Conservation (phyloP, 2,888 invertebrate genomes). For the Coelogynopora nodosa region DNA sequence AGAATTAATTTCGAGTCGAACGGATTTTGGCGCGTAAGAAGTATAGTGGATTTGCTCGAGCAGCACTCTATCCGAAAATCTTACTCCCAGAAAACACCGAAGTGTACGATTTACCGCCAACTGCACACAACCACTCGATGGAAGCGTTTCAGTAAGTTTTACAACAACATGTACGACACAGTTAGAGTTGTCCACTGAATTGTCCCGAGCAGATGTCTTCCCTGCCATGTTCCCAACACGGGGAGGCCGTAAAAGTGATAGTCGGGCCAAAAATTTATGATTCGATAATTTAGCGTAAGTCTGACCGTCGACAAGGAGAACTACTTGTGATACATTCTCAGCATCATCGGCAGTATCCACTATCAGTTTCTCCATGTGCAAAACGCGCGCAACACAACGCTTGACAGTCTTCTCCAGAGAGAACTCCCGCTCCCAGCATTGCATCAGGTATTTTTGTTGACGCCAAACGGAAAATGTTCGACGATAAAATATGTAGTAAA, state of each 20-base stretch:
- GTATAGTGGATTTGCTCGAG: background rate
- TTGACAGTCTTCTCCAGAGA: background rate
- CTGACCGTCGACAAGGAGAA: background rate
- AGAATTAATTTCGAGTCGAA: background rate
- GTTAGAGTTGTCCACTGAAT: background rate
- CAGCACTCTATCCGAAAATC: background rate
- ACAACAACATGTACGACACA: background rate
- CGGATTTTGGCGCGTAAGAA: background rate
- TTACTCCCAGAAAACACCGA: background rate
- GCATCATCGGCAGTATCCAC: background rate
- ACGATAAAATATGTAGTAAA: background rate
- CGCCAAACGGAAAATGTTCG: background rate
- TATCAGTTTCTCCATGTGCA: background rate
- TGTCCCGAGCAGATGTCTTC: background rate
- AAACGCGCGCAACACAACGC: background rate
- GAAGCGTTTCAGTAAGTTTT: background rate
- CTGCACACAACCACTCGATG: background rate
- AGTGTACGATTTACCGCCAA: background rate
- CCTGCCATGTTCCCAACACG: background rate
- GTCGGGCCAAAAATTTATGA: background rate
- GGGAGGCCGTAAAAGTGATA: background rate
- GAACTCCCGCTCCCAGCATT: background rate
- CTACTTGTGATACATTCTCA: background rate
- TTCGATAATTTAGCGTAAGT: background rate
- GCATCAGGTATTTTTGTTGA: background rate